These are phyloP conservation scores for Neodiprion fabricii DNA, from an alignment of 1,140 invertebrate genomes.

Conservation along the genomic window DNA sequence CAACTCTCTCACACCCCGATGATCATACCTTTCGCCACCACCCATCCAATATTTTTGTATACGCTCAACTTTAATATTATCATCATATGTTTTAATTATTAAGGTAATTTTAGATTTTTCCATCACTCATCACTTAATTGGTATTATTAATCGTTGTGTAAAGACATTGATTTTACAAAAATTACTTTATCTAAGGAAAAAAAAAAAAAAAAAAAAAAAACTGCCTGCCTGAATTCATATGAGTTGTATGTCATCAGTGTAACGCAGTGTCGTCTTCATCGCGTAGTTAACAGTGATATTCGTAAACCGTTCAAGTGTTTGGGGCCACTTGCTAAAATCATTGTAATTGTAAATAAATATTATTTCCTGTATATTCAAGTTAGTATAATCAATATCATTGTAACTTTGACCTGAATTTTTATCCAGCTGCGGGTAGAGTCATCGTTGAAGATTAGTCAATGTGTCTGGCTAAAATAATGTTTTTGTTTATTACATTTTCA, in stretches of 20 bases:
- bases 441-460: slow-evolving; percentile 27
- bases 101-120: neutral
- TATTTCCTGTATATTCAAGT: slow-evolving; percentile 48
- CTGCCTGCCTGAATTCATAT: slow-evolving; percentile 6
- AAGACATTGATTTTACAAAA: neutral
- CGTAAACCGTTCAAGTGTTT: slow-evolving; percentile 23
- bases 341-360: slow-evolving; percentile 56
- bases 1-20: slow-evolving; percentile 11
- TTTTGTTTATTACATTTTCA: slow-evolving; percentile 28
- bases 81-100: neutral
- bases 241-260: neutral
- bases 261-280: no score
- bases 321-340: slow-evolving; percentile 38
- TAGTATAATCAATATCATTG: slow-evolving; percentile 24
- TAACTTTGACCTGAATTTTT: slow-evolving; percentile 26
- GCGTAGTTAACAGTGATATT: neutral
- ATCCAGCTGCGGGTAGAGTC: slow-evolving; percentile 36
- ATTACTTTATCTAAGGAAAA: neutral
- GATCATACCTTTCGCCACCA: neutral
- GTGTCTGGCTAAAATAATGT: slow-evolving; percentile 37
- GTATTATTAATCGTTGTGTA: neutral
- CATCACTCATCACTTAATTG: neutral
- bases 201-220: slow-evolving; percentile 22
- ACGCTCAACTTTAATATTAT: neutral
- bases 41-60: slow-evolving; percentile 1